phyloP scores from a whole-genome alignment of 2,888 invertebrate species.

The Chaitophorus viminalis region DNA sequence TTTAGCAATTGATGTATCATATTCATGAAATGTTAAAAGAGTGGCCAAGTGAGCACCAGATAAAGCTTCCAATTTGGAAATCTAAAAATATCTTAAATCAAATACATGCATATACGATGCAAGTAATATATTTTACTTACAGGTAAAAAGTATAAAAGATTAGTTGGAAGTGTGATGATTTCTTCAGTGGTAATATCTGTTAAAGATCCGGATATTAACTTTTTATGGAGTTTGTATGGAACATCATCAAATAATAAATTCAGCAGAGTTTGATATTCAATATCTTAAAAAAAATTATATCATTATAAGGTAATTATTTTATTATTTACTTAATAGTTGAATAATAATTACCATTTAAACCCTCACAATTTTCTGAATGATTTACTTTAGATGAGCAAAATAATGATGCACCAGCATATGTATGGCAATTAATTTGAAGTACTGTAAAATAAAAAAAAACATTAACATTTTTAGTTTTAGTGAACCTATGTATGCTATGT shows the following conservation, averaged over 20 bases:
- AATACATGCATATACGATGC: too few relatives aligned
- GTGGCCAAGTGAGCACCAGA: slow-evolving; percentile 16
- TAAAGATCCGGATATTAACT: slow-evolving; percentile 22
- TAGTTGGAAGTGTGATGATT: slow-evolving; percentile 23
- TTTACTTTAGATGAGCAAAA: slow-evolving; percentile 9
- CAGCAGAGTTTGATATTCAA: slow-evolving; percentile 6
- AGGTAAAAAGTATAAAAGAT: slow-evolving; percentile 43
- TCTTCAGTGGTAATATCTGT: slow-evolving; percentile 25
- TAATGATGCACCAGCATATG: slow-evolving; percentile 12
- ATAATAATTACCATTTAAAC: slow-evolving; percentile 15
- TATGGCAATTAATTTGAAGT: background rate
- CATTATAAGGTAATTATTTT: background rate
- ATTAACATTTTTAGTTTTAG: background rate
- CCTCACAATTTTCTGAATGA: slow-evolving; percentile 8
- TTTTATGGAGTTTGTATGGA: background rate
- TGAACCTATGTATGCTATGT: background rate
- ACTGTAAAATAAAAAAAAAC: slow-evolving; percentile 8
- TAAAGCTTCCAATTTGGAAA: slow-evolving; percentile 22
- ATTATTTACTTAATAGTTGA: background rate
- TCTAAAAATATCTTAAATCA: slow-evolving; percentile 19
- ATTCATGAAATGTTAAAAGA: slow-evolving; percentile 16
- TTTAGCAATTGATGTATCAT: slow-evolving; percentile 18
- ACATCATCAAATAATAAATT: slow-evolving; percentile 17
- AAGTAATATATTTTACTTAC: slow-evolving; percentile 9
- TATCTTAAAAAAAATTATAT: background rate